These are phyloP conservation scores for Campoletis sonorensis DNA, from an alignment of 1,140 invertebrate species.

Conservation along the genomic window DNA sequence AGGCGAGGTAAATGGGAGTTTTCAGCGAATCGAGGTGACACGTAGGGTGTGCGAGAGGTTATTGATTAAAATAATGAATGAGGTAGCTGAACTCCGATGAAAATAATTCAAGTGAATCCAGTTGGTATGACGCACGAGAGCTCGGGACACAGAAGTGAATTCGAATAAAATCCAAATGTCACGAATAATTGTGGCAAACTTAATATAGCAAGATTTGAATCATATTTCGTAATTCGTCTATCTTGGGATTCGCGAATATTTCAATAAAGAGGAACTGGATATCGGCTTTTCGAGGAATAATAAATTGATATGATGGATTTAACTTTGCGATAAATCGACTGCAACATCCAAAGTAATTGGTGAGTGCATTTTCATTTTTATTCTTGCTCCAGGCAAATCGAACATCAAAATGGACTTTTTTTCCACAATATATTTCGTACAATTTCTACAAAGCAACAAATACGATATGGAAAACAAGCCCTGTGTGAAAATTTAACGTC, in stretches of 20 bases:
- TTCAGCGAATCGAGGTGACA: neutral
- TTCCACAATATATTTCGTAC: too few relatives aligned
- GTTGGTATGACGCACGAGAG: conserved; percentile 8
- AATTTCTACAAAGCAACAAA: too few relatives aligned
- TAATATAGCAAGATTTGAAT: neutral
- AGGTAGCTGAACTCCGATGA: neutral
- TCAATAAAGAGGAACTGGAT: neutral
- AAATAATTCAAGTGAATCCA: neutral
- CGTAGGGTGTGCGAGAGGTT: neutral
- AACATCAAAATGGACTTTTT: too few relatives aligned
- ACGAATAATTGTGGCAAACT: neutral
- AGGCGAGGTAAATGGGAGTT: neutral
- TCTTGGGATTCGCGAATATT: neutral
- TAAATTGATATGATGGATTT: too few relatives aligned
- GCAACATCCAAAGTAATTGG: too few relatives aligned
- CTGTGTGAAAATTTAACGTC: too few relatives aligned
- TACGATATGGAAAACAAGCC: too few relatives aligned
- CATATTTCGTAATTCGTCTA: neutral
- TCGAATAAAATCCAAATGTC: conserved; percentile 11
- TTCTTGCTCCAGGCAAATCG: too few relatives aligned
- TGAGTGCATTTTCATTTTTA: too few relatives aligned
- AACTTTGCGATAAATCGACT: too few relatives aligned
- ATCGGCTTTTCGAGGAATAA: too few relatives aligned
- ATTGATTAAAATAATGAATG: conserved; percentile 9
- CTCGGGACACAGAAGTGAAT: neutral